A percentile compares a stretch with the other conserved stretches of the same genome.
Evolutionary conservation across 2,888 invertebrate genomes (phyloP).

Genomic region (Gandaritis pyraliata): DNA sequence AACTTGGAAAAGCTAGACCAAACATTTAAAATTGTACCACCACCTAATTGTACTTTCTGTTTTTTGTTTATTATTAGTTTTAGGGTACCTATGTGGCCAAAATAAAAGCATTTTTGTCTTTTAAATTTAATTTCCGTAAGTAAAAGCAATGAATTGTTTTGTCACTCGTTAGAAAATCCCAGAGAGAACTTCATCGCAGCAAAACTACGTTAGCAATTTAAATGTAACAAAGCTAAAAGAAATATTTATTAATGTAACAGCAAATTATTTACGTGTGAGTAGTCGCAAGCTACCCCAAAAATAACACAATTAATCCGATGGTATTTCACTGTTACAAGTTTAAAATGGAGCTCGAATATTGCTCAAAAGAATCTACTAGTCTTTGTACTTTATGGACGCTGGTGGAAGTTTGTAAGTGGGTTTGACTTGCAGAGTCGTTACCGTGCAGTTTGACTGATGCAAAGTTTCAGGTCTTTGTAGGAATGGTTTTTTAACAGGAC

Average conservation of each 20-base stretch:
- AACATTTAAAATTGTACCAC: too few relatives aligned
- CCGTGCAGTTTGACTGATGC: constrained; percentile 1
- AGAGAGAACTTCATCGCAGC: constrained; percentile 4
- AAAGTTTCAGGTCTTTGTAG: constrained; percentile 1
- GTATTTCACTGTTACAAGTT: constrained; percentile 67
- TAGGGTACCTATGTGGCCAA: too few relatives aligned
- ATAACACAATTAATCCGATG: constrained; percentile 72
- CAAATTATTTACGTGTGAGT: constrained; percentile 63
- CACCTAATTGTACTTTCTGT: too few relatives aligned
- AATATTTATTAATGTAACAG: constrained; percentile 64
- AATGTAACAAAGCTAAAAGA: constrained; percentile 44
- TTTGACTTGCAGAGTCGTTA: constrained; percentile 18
- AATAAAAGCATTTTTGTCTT: too few relatives aligned
- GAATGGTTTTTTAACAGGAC: constrained; percentile 1
- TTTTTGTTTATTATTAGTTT: too few relatives aligned
- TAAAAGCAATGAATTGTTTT: too few relatives aligned
- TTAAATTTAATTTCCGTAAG: too few relatives aligned
- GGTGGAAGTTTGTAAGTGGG: constrained; percentile 43
- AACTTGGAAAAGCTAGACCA: too few relatives aligned
- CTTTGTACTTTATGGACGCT: constrained; percentile 54
- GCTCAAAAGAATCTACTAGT: constrained; percentile 59
- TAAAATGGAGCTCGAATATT: constrained; percentile 64
- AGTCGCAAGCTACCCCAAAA: constrained; percentile 60
- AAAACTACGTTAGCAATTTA: constrained; percentile 33
- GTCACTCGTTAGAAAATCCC: not conserved